Percentiles rank a stretch among this genome's conserved stretches.
phyloP scores from a whole-genome alignment of 2,113 vertebrate genomes.

The Burhinus oedicnemus region DNA sequence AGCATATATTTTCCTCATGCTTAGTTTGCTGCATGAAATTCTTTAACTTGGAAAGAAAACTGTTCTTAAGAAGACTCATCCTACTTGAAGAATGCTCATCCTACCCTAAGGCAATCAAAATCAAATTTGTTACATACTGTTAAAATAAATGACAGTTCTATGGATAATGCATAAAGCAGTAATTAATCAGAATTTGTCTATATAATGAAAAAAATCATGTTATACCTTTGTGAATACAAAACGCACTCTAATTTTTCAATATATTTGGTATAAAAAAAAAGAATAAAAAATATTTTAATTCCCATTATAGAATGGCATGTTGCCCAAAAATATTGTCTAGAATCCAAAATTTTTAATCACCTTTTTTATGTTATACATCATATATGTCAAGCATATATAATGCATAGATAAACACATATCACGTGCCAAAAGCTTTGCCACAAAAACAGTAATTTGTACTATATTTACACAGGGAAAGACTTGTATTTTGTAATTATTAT shows the following conservation, averaged over 20 bases:
- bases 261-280: background rate
- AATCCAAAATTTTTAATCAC: background rate
- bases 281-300: background rate
- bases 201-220: background rate
- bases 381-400: background rate
- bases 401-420: background rate
- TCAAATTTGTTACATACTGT: background rate
- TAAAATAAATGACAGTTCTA: background rate
- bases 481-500: background rate
- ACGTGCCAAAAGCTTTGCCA: background rate
- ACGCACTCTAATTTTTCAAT: background rate
- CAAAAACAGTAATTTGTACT: background rate
- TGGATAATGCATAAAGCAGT: background rate
- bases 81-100: background rate
- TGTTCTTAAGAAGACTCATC: background rate
- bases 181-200: background rate
- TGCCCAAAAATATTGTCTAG: background rate
- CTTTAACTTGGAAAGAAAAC: background rate
- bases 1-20: background rate
- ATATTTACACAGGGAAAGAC: background rate
- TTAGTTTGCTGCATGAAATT: background rate
- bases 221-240: background rate
- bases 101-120: background rate
- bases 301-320: background rate
- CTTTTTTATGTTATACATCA: background rate